Evolutionary conservation across 2,888 invertebrate genomes (phyloP), one percentile per base, ranked within the genome.

Genomic region (Nomada ruficornis): DNA sequence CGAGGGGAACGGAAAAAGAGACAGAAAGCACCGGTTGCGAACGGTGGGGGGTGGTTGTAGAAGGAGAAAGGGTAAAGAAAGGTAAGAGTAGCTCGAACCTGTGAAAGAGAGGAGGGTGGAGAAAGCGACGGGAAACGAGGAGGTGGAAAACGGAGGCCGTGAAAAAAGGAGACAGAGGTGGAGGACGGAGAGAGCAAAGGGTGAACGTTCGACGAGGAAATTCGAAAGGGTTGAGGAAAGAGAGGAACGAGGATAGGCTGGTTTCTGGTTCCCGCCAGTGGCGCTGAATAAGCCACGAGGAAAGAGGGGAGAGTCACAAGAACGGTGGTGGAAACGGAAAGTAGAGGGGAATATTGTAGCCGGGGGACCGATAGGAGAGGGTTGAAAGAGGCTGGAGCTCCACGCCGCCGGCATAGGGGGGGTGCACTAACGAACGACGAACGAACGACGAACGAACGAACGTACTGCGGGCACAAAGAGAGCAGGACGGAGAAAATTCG

Each of bases 401-500:
- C 26, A 72, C 75, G 77, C 78, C 84, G 82, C 55, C 81, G 81
- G 60, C 74, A 77, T 60, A 80, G 77, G 77, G 77, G 79, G 85
- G 84, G 75, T 64, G 77, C 64, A 79, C 81, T 80, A 85, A 81
- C 84, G 84, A 81, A 84, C 80, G 82, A 86, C 87, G 86, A 84
- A 88, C 86, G 87, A 91, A 91, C 91, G 91, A 92, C 79, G 79
- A 91, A 91, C 88, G 86, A 83, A 86, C 86, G 77, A 75, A 82
- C 82, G 82, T 68, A 68, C 73, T 55, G 70, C 69, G 79, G 91
- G 91, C 91, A 91, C 91, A 93, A 93, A 93, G 92, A 93, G 93
- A 92, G 91, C 90, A 89, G 91, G 92, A 91, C 85, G 90, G 93
- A 93, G 93, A 93, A 94, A 94, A 93, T 93, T 93, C 91, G 92